phyloP scores from a whole-genome alignment of 2,888 invertebrate species.

The Nomada ruficornis region DNA sequence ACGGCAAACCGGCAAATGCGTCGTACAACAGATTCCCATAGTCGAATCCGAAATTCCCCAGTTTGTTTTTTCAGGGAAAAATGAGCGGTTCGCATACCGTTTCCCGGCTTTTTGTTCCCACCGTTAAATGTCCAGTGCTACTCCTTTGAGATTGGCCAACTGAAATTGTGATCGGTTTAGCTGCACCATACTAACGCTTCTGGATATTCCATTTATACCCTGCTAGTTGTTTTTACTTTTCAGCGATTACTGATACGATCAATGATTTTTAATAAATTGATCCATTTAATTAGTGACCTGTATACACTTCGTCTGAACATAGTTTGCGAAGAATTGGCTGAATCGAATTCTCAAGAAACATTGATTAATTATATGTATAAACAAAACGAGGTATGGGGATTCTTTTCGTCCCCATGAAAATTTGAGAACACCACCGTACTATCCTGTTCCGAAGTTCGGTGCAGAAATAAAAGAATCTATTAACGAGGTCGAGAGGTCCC shows the following conservation, averaged over 20 bases:
- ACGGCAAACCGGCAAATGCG: slow-evolving; percentile 51
- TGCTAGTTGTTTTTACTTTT: too few relatives aligned
- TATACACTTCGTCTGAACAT: too few relatives aligned
- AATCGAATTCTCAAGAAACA: too few relatives aligned
- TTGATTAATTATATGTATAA: too few relatives aligned
- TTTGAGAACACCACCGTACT: slow-evolving; percentile 49
- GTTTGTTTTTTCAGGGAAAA: slow-evolving; percentile 30
- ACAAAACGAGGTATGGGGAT: too few relatives aligned
- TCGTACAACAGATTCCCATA: slow-evolving; percentile 37
- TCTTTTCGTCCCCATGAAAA: slow-evolving; percentile 37
- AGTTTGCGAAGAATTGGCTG: too few relatives aligned
- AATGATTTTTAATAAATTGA: too few relatives aligned
- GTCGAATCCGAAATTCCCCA: neutral
- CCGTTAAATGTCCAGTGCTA: neutral
- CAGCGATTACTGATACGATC: too few relatives aligned
- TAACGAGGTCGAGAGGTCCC: slow-evolving; percentile 67
- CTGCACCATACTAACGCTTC: too few relatives aligned
- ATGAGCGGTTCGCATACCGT: slow-evolving; percentile 20
- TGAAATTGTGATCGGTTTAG: too few relatives aligned
- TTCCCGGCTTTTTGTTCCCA: neutral
- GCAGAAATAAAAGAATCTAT: slow-evolving; percentile 60
- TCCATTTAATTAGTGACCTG: too few relatives aligned
- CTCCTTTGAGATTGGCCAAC: neutral
- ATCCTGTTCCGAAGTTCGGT: slow-evolving; percentile 54
- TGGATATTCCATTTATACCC: too few relatives aligned